A percentile compares a stretch with the other conserved stretches of the same genome.
Evolutionary conservation across 1,140 invertebrate species (phyloP).

Genomic region (Amyelois transitella): DNA sequence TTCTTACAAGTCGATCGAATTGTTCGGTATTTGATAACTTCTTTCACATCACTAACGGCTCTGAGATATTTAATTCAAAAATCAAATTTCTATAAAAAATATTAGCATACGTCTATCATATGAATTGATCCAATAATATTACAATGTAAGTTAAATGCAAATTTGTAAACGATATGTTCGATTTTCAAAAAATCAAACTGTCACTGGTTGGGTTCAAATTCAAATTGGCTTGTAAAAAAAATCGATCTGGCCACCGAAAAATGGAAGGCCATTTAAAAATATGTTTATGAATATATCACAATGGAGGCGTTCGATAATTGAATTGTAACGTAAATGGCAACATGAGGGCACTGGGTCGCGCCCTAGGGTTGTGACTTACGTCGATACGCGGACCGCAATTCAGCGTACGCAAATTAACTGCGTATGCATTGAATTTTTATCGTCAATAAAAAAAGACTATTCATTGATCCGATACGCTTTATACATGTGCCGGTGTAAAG

Average conservation of each 20-base stretch:
- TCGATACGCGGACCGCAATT: constrained; percentile 57
- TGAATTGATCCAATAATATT: constrained; percentile 54
- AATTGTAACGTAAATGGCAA: constrained; percentile 58
- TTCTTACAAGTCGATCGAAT: constrained; percentile 26
- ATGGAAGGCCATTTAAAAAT: constrained; percentile 41
- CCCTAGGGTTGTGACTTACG: constrained; percentile 28
- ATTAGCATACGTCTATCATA: constrained; percentile 66
- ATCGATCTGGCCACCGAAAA: constrained; percentile 49
- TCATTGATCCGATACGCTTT: constrained; percentile 52
- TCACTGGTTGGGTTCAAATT: constrained; percentile 45
- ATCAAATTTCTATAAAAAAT: constrained; percentile 32
- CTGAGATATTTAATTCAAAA: background rate
- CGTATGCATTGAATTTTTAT: constrained; percentile 61
- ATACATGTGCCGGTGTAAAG: constrained; percentile 55
- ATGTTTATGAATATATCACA: constrained; percentile 54
- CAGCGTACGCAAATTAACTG: constrained; percentile 66
- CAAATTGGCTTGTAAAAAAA: constrained; percentile 42
- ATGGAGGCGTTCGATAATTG: constrained; percentile 57
- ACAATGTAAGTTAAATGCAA: constrained; percentile 51
- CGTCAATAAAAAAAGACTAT: constrained; percentile 63
- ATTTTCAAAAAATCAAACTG: constrained; percentile 28
- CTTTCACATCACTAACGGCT: constrained; percentile 30
- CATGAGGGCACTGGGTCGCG: constrained; percentile 61
- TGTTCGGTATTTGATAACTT: constrained; percentile 25
- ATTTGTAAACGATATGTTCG: constrained; percentile 49